Evolutionary conservation across 2,113 vertebrate species (phyloP), one percentile per base, ranked within the genome.

Genomic region (Caretta caretta): DNA sequence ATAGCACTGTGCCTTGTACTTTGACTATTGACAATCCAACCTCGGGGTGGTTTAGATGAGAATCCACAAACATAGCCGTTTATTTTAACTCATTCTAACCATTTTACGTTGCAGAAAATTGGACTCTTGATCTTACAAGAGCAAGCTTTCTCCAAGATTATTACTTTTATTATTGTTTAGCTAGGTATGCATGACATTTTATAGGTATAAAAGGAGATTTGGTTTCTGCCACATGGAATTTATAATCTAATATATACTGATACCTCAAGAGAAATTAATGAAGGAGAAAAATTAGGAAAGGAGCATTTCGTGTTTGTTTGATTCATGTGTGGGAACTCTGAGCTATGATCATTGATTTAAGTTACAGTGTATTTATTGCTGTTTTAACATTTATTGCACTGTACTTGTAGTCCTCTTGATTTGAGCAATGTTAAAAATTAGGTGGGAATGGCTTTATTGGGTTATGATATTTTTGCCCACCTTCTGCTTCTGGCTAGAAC

Each of bases 211-310:
- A 86, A 38, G 80, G 69, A 80, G 54, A 56, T 76, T 80, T 49
- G 6, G 14, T 93, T 96, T 96, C 72, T 92, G 6, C 79, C 35
- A 38, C 25, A 90, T 76, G 69, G 24, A 87, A 87, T 92, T 93
- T 80, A 89, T 89, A 94, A 89, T 48, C 59, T 80, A 57, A 90
- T 87, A 53, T 76, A 78, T 51, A 90, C 87, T 87, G 54, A 10
- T 89, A 89, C 31, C 42, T 89, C 65, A 57, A 94, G 51, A 56
- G 42, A 90, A 90, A 89, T 82, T 80, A 25, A 6, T 51, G 25
- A 88, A 95, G 88, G 53, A 83, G 53, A 82, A 90, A 87, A 84
- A 72, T 14, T 88, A 80, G 25, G 92, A 72, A 31, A 62, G n/a
- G n/a, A 96, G 1, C 38, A 3, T 88, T 93, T 90, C 4, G 5